These are phyloP conservation scores for Acleris emargana DNA, from an alignment of 2,888 invertebrate genomes.

Conservation along the genomic window DNA sequence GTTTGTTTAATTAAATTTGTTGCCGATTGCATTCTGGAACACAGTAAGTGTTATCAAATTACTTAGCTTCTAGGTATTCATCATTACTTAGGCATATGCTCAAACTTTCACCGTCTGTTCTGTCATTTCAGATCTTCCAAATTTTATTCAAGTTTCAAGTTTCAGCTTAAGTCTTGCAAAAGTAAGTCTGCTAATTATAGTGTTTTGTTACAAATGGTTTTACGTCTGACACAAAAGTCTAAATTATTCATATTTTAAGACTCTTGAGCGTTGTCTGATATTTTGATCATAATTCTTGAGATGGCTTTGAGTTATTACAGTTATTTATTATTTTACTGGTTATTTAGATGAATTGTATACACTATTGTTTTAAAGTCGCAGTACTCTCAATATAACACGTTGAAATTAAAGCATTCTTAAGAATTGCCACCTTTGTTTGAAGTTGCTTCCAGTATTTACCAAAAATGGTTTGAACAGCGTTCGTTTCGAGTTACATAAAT, in stretches of 20 bases:
- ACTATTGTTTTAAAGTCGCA: no score
- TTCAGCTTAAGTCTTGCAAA: conserved; percentile 11
- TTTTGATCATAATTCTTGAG: conserved; percentile 7
- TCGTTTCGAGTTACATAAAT: no score
- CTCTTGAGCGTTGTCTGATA: conserved; percentile 13
- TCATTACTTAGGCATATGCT: no score
- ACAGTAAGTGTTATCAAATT: no score
- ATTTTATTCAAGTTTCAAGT: conserved; percentile 12
- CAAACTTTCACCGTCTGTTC: not conserved
- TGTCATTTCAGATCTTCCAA: conserved; percentile 1
- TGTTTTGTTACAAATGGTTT: conserved; percentile 23
- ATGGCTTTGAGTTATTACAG: not conserved
- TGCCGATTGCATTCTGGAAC: not conserved
- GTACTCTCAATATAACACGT: no score
- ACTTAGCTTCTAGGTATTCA: no score
- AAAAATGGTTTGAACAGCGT: no score
- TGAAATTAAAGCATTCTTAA: no score
- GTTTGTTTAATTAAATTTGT: conserved; percentile 35
- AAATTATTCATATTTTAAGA: conserved; percentile 24
- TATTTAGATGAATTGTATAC: no score
- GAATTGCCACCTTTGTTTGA: no score
- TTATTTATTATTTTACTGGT: no score
- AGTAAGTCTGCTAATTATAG: conserved; percentile 14
- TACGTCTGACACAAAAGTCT: conserved; percentile 15
- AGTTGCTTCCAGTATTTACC: no score